Base-by-base conservation (phyloP, 2,797 vertebrate genomes). In the Dicrostonyx torquatus region DNA sequence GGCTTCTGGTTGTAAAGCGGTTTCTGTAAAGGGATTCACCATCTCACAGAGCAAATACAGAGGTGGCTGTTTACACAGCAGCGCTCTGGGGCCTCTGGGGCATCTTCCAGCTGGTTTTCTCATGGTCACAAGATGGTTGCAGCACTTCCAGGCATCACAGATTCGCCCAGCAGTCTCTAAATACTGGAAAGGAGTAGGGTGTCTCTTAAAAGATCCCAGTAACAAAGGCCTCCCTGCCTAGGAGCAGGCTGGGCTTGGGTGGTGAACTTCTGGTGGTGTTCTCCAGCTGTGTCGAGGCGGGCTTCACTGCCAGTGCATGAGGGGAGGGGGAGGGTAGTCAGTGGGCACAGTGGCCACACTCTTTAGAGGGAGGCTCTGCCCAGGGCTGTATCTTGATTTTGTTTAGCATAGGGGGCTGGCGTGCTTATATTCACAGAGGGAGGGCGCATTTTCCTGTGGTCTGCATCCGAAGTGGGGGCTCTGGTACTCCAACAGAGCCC, bases 311-410 rank as follows among this genome's bases (percentile, higher is more conserved):
- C 37, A 15, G 10, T 75, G 34, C 6, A 53, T 50, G 43, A 68
- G 53, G 37, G 4, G 1, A 5, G 8, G 12, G 12, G 9, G 17
- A 12, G 0, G 34, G 18, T 0, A 14, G 48, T 11, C 24, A 6
- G 22, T 14, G 18, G 9, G 70, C 15, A 1, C 4, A 5, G 50
- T 13, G 4, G 62, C 43, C 50, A 5, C 6, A 0, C 5, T 8
- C 45, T 80, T n/a, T 64, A 6, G 17, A 66, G 17, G 15, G 87
- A 76, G 31, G 3, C 1, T 40, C 75, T 8, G 37, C 29, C 2
- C 9, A 50, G 22, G 31, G 82, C 2, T 6, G 34, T 72, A 29
- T 53, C 37, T 55, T 24, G 3, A 24, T 70, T 73, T 55, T 53
- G 15, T 43, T 90, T 34, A 53, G 90, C 9, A 11, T 5, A 4